A percentile compares a stretch with the other conserved stretches of the same genome.
These are phyloP conservation scores for Dicrostonyx torquatus DNA, from an alignment of 2,797 vertebrate species.

Conservation along the genomic window DNA sequence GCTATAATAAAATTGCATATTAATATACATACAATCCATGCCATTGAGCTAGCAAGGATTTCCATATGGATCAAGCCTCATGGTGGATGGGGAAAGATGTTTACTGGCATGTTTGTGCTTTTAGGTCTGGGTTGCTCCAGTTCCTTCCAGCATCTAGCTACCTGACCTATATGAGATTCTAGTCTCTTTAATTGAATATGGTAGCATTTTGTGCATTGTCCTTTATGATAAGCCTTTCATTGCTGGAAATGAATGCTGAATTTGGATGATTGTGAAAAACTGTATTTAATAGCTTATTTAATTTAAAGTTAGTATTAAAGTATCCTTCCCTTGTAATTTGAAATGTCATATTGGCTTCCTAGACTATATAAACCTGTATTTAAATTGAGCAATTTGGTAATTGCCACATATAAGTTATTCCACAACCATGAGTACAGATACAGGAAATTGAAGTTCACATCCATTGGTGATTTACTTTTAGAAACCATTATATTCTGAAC, in stretches of 20 bases:
- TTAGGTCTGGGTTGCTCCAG: background rate
- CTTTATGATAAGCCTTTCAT: constrained; percentile 17
- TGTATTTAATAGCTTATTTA: background rate
- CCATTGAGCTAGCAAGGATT: background rate
- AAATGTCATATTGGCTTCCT: constrained; percentile 38
- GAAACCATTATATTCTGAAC: constrained; percentile 6
- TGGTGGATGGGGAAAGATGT: background rate
- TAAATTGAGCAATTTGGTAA: constrained; percentile 38
- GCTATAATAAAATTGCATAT: background rate
- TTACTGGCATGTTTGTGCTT: background rate
- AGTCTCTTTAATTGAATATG: background rate
- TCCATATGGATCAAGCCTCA: background rate
- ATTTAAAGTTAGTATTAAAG: constrained; percentile 51
- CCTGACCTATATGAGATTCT: background rate
- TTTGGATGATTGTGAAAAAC: background rate
- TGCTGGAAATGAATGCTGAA: constrained; percentile 12
- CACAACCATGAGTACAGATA: background rate
- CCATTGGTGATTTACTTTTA: background rate
- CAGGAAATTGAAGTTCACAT: background rate
- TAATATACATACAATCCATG: constrained; percentile 14
- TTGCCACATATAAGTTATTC: background rate
- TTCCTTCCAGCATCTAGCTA: background rate
- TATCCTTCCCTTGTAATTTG: constrained; percentile 15
- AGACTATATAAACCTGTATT: constrained; percentile 41
- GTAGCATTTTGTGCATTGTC: constrained; percentile 26